phyloP scores from a whole-genome alignment of 2,888 invertebrate genomes.

The Tiphia femorata region DNA sequence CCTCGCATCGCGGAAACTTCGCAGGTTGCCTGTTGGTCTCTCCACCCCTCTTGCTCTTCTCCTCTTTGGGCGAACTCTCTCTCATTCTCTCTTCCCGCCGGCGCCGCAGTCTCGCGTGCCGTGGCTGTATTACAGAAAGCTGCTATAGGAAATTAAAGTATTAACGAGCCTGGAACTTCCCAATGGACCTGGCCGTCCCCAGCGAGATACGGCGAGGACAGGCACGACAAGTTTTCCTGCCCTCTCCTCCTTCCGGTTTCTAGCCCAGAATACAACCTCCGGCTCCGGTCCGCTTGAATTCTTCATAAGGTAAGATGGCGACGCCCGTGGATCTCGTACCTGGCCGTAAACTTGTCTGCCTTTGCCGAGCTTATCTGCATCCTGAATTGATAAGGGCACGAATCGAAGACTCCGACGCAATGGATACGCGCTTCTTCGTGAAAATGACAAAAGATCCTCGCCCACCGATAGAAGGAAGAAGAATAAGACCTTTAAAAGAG shows the following conservation, averaged over 20 bases:
- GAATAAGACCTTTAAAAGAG: no score
- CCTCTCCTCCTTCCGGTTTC: no score
- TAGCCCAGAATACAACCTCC: slow-evolving; percentile 17
- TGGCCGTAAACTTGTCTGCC: slow-evolving; percentile 20
- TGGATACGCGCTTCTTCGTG: no score
- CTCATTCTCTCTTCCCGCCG: no score
- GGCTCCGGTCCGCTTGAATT: slow-evolving; percentile 33
- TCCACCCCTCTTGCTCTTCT: no score
- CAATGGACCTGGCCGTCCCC: slow-evolving; percentile 17
- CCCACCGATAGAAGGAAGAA: no score
- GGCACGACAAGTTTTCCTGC: slow-evolving; percentile 27
- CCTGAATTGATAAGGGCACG: slow-evolving; percentile 55
- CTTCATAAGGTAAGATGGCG: slow-evolving; percentile 41
- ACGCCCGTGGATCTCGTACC: slow-evolving; percentile 17
- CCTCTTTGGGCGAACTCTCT: no score
- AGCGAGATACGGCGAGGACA: slow-evolving; percentile 30
- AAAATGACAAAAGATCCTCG: no score
- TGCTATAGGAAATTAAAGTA: slow-evolving; percentile 41
- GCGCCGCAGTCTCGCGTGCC: slow-evolving; percentile 29
- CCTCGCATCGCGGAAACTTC: slow-evolving; percentile 49
- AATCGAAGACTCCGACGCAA: no score
- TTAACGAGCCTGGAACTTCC: slow-evolving; percentile 36
- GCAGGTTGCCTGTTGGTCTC: slow-evolving; percentile 34
- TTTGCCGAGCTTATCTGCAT: slow-evolving; percentile 55
- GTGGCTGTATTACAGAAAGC: slow-evolving; percentile 28